Conservation (phyloP, 2,888 invertebrate species). For the Macroteleia sp. region DNA sequence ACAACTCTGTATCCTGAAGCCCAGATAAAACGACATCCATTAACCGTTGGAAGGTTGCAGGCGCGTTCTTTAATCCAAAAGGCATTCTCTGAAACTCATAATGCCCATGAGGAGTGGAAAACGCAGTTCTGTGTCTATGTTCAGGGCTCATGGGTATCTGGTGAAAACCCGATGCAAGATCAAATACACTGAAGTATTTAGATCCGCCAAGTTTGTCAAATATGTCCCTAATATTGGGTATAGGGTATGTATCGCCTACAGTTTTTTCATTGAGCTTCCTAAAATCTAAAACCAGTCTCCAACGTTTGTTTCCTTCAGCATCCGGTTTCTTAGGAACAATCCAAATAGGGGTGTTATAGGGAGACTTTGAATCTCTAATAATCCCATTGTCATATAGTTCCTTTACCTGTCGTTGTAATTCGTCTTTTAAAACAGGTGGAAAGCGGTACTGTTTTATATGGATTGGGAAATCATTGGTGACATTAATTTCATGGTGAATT, state of each 20-base stretch:
- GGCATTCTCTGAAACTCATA: background rate
- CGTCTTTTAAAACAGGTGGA: background rate
- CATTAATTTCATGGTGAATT: background rate
- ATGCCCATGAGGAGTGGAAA: background rate
- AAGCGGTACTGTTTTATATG: background rate
- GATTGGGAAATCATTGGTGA: background rate
- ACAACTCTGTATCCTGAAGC: background rate
- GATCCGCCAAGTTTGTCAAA: background rate
- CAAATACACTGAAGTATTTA: background rate
- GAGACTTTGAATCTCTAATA: slow-evolving; percentile 6
- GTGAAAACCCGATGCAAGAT: background rate
- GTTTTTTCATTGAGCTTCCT: slow-evolving; percentile 5
- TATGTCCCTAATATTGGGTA: background rate
- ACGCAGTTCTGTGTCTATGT: background rate
- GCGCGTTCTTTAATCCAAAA: background rate
- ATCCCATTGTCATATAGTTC: background rate
- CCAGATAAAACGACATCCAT: background rate
- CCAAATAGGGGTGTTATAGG: slow-evolving; percentile 6
- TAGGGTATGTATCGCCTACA: background rate
- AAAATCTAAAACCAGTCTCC: slow-evolving; percentile 4
- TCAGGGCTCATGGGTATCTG: background rate
- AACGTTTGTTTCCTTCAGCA: background rate
- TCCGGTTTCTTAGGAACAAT: slow-evolving; percentile 7
- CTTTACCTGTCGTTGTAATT: background rate
- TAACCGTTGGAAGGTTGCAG: background rate